Conservation (phyloP, 2,888 invertebrate genomes). For the Acanthosepion lycidas region DNA sequence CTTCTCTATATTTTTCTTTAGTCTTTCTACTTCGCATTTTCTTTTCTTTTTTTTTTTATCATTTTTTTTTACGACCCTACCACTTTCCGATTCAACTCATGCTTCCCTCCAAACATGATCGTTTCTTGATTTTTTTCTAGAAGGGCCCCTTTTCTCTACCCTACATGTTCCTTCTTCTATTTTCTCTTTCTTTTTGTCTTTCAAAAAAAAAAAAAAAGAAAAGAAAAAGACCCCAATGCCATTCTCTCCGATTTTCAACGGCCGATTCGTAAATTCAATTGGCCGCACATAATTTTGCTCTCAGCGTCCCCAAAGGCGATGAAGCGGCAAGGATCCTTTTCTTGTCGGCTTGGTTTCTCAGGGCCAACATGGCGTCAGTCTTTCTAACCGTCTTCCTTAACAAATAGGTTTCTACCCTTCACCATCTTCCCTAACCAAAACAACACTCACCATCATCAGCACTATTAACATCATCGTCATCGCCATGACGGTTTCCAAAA, state of each 20-base stretch:
- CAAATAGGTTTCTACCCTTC: not conserved
- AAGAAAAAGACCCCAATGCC: not conserved
- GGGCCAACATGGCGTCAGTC: not conserved
- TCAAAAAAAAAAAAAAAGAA: not conserved
- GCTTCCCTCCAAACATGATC: not conserved
- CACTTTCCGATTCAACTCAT: not conserved
- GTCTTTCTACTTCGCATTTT: not conserved
- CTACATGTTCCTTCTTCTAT: not conserved
- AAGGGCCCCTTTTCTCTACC: not conserved
- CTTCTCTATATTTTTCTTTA: not conserved
- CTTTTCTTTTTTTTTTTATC: not conserved
- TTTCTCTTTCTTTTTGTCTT: not conserved
- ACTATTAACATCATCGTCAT: not conserved
- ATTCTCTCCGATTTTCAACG: not conserved
- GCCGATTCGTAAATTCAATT: conserved; percentile 1
- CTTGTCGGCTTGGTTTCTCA: not conserved
- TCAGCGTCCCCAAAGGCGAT: conserved; percentile 22
- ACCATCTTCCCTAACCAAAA: not conserved
- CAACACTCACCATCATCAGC: not conserved
- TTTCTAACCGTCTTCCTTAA: conserved; percentile 11
- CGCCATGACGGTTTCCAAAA: not conserved
- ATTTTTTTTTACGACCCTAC: not conserved
- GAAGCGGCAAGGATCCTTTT: conserved; percentile 14
- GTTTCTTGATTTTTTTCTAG: conserved; percentile 7
- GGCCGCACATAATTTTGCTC: conserved; percentile 33